Evolutionary conservation across 2,797 vertebrate genomes (phyloP), one percentile per base, ranked within the genome.

Genomic region (Fundulus diaphanus): DNA sequence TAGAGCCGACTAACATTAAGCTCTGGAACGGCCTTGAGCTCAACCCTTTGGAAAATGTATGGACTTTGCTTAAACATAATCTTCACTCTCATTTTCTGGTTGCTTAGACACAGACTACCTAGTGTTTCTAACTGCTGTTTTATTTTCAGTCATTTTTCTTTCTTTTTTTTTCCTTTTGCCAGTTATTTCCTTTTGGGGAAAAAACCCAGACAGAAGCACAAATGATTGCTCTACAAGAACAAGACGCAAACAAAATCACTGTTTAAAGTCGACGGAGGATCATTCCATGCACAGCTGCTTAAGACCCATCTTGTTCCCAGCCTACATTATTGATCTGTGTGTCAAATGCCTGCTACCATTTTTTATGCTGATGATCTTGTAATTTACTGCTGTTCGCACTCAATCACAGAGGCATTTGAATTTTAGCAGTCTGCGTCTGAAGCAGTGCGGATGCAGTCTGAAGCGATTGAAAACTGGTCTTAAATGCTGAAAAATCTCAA

Each of bases 101-200:
- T 31, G 9, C 33, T 68, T 63, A 68, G 51, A 69, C 73, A 2
- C 48, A 49, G 81, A 75, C 44, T 44, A 63, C 54, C 66, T 56
- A 76, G 44, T 73, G 65, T 29, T 37, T 59, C 52, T 49, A 67
- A 54, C 66, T 76, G 67, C 51, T 59, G 51, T 54, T 66, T 78
- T 24, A 68, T n/a, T 44, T 79, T 73, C 3, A n/a, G 12, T 65
- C n/a, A 40, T 42, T 8, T 63, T 22, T 37, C 18, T 18, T 12
- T 2, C 20, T 22, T 33, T 33, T 12, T 24, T 40, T 66, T 42
- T 5, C 5, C 22, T 37, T 63, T 13, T 7, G 0, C 63, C 63
- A 42, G 37, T 22, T 66, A 40, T 48, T 18, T 48, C 16, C 46
- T 48, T 48, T 48, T 3, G 18, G 16, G 7, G 7, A 4, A 40